These are phyloP conservation scores for Argentina silus DNA, from an alignment of 2,797 vertebrate genomes.

Conservation along the genomic window DNA sequence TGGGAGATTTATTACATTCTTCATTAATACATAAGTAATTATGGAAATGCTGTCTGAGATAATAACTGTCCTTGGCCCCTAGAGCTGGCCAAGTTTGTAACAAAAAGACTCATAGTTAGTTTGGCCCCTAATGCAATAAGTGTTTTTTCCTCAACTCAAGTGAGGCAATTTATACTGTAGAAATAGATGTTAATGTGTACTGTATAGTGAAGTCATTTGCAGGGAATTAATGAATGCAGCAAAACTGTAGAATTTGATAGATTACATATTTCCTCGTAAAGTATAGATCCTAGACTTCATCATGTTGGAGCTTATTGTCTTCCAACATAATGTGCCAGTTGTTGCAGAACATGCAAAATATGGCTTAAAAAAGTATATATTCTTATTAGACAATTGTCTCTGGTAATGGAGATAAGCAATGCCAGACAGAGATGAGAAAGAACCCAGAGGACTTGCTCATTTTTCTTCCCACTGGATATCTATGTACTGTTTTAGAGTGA, in stretches of 20 bases:
- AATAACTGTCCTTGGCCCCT: constrained; percentile 1
- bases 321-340: too few species aligned
- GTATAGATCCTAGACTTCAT: too few species aligned
- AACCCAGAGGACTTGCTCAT: background rate
- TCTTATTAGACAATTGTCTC: background rate
- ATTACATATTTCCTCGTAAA: background rate
- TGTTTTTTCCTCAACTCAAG: constrained; percentile 16
- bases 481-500: constrained; percentile 3
- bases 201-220: constrained; percentile 12
- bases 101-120: constrained; percentile 11
- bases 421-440: background rate
- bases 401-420: constrained; percentile 7
- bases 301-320: too few species aligned
- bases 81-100: constrained; percentile 8
- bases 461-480: constrained; percentile 3
- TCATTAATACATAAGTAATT: constrained; percentile 43
- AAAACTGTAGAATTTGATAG: constrained; percentile 10
- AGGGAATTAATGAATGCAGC: constrained; percentile 8
- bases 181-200: constrained; percentile 16
- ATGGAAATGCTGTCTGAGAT: constrained; percentile 16
- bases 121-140: constrained; percentile 33
- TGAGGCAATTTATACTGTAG: constrained; percentile 18
- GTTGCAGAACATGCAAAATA: too few species aligned
- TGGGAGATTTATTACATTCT: constrained; percentile 32
- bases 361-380: constrained; percentile 2